Evolutionary conservation across 2,797 vertebrate species (phyloP).

Genomic region (Zalophus californianus): DNA sequence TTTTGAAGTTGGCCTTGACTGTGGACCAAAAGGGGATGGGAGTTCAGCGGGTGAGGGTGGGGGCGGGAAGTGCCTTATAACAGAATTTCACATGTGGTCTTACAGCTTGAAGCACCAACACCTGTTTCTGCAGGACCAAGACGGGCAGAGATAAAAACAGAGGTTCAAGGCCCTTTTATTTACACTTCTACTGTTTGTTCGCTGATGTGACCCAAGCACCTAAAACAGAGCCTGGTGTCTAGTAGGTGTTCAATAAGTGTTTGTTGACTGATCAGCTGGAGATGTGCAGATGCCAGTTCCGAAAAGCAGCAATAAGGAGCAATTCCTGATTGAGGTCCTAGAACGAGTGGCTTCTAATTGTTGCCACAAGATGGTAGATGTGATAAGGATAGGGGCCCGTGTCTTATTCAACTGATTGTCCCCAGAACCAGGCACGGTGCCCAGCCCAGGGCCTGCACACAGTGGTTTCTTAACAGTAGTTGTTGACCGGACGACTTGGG

Average conservation of each 20-base stretch:
- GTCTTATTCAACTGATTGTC: background rate
- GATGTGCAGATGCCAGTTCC: background rate
- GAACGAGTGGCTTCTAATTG: slow-evolving; percentile 22
- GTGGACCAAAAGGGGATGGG: slow-evolving; percentile 83
- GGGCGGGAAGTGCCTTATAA: slow-evolving; percentile 53
- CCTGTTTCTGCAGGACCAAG: background rate
- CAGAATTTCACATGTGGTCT: background rate
- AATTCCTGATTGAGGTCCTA: background rate
- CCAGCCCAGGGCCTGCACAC: background rate
- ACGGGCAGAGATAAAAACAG: background rate
- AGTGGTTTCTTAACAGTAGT: background rate
- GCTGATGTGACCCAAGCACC: background rate
- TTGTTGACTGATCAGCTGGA: background rate
- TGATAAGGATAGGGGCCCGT: background rate
- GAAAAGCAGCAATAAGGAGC: background rate
- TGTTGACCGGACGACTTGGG: background rate
- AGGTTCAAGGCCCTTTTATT: background rate
- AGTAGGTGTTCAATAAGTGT: background rate
- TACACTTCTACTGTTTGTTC: background rate
- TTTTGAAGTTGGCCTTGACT: slow-evolving; percentile 88
- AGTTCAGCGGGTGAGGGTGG: background rate
- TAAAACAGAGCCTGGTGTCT: background rate
- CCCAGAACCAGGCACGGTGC: background rate
- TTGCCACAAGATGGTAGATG: background rate
- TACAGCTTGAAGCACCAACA: background rate